A percentile compares a stretch with the other conserved stretches of the same genome.
Evolutionary conservation across 2,113 vertebrate genomes (phyloP).

Genomic region (Hirundichthys speculiger): DNA sequence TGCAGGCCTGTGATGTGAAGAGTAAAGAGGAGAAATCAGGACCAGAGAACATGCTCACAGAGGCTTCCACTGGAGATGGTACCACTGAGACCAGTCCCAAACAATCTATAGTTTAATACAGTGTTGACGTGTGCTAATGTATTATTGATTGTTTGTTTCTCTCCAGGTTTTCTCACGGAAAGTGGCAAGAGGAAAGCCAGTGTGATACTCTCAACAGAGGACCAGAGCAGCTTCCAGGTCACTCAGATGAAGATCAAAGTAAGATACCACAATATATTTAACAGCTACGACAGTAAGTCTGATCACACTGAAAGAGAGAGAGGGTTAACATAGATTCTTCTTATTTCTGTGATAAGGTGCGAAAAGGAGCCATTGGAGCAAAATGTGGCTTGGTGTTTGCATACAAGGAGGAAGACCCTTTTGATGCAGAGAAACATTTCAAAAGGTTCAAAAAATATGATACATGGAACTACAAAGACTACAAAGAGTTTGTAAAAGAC

Average conservation of each 20-base stretch:
- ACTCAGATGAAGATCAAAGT: constrained; percentile 97
- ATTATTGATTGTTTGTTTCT: constrained; percentile 8
- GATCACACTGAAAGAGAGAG: fast-evolving
- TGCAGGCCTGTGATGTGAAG: constrained; percentile 96
- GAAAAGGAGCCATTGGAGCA: constrained; percentile 94
- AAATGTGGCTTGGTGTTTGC: constrained; percentile 94
- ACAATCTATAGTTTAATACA: background rate
- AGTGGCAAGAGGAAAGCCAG: constrained; percentile 92
- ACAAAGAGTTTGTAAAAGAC: constrained; percentile 89
- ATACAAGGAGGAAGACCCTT: constrained; percentile 85
- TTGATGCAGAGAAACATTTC: constrained; percentile 94
- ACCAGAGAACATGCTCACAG: constrained; percentile 92
- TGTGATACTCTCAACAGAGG: constrained; percentile 92
- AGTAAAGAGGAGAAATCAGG: constrained; percentile 97
- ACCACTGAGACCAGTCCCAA: constrained; percentile 21
- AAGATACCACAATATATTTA: constrained; percentile 41
- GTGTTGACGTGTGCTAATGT: background rate
- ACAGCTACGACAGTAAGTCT: background rate
- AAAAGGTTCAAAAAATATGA: constrained; percentile 90
- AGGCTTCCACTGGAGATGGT: constrained; percentile 93
- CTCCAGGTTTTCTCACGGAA: constrained; percentile 93
- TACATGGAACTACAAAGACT: constrained; percentile 88
- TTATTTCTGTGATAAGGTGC: constrained; percentile 80
- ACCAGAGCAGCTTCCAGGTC: constrained; percentile 92
- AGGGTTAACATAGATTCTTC: background rate